Base-by-base conservation (phyloP, 2,797 vertebrate species). In the Anolis apletophallus region DNA sequence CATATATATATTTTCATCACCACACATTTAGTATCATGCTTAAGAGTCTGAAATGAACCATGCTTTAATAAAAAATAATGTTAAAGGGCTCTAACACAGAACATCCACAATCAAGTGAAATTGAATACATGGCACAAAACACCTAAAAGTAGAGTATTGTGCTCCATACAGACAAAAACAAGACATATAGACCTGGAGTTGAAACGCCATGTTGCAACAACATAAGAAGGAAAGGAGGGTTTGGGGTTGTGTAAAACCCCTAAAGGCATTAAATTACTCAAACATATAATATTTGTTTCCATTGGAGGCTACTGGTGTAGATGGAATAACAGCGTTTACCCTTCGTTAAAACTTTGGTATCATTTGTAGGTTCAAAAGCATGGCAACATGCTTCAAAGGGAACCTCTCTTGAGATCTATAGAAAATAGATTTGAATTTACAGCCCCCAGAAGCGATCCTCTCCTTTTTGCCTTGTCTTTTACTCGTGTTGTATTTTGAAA, bases 291-390 rank as follows among this genome's bases (percentile, higher is more conserved):
- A 19, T 59, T 77, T 46, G 14, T 34, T 87, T 71, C 29, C 73
- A 40, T 2, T 69, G 36, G 21, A 67, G 19, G 52, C 57, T 54
- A 61, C 21, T 98, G 98, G 98, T 98, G 97, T 95, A 84, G 95
- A 87, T 77, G 97, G 96, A 90, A 93, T 90, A 23, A 96, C 90
- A 74, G 29, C 23, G 1, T 92, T 96, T 95, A 90, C 97, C 69
- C 94, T 95, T 96, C 0, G 95, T 93, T 93, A 96, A 89, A 91
- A 90, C n/a, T 93, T 40, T 57, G 76, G 23, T 29, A 46, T 16
- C 34, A 50, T 97, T 97, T 94, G 95, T 95, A 86, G 94, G 64
- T 46, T 93, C 36, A 85, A 92, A 93, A 91, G 91, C n/a, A n/a
- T 97, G 94, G 96, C 97, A 92, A 78, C 3, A 54, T 81, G 50